Evolutionary conservation across 2,797 vertebrate genomes (phyloP).

Genomic region (Galago senegalensis): DNA sequence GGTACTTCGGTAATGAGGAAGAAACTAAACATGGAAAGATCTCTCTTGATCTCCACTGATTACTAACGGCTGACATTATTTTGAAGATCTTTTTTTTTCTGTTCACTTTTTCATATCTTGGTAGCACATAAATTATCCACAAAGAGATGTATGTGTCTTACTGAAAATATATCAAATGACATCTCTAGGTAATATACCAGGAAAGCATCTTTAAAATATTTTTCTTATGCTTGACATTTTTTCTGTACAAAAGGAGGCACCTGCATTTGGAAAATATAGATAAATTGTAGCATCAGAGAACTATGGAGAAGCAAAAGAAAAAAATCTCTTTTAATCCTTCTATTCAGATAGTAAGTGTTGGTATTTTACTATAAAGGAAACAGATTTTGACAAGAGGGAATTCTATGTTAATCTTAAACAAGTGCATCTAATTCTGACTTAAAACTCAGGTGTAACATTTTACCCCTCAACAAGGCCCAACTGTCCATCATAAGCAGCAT

Average conservation of each 20-base stretch:
- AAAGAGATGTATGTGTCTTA: constrained; percentile 59
- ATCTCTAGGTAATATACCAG: constrained; percentile 1
- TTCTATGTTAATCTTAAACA: neutral
- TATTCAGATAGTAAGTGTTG: neutral
- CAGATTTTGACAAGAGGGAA: neutral
- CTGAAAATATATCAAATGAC: constrained; percentile 44
- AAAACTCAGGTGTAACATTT: neutral
- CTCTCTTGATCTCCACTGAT: neutral
- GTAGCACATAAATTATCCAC: neutral
- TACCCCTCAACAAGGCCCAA: neutral
- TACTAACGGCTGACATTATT: neutral
- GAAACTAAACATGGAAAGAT: neutral
- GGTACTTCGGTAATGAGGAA: constrained; percentile 10
- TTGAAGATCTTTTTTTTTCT: neutral
- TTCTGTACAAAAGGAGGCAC: neutral
- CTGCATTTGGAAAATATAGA: constrained; percentile 40
- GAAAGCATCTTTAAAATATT: constrained; percentile 36
- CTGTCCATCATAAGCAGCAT: neutral
- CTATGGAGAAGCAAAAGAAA: constrained; percentile 30
- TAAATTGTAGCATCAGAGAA: constrained; percentile 10
- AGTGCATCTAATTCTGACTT: neutral
- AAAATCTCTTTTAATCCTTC: constrained; percentile 25
- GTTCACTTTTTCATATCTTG: neutral
- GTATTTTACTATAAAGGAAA: neutral
- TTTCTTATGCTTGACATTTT: constrained; percentile 28